Evolutionary conservation across 2,113 vertebrate genomes (phyloP), one percentile per base, ranked within the genome.

Genomic region (Dissostichus mawsoni): DNA sequence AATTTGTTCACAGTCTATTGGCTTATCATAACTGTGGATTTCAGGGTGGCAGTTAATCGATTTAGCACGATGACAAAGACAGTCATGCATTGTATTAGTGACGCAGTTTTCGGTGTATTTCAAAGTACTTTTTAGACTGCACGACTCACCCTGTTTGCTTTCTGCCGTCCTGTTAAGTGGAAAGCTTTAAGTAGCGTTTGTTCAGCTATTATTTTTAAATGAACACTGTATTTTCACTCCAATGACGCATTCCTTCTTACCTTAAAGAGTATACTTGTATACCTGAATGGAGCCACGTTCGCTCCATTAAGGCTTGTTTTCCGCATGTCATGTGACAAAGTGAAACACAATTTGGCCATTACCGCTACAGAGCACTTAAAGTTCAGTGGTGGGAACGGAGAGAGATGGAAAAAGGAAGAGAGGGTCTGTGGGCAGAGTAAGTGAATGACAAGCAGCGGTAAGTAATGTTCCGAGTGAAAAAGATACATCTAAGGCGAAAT

Each of bases 331-430:
- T 78, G 76, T 68, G 63, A 86, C 83, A 18, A 2, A 20, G 13
- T 57, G 59, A 86, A 64, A 87, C 84, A 83, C 65, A 76, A 69
- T 63, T 67, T 70, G 74, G 63, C 84, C 78, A 85, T 90, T 90
- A 89, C 52, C 3, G 23, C 82, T n/a, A 47, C 53, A 78, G 59
- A 82, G 81, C 79, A 80, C 82, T 87, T 79, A 68, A 23, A 83
- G 74, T 69, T 84, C 68, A 73, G 76, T 47, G 59, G 59, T n/a
- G 53, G 72, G 73, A 63, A 73, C 10, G 9, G 63, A 45, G 76
- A 67, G 51, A 16, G 76, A 69, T n/a, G n/a, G 52, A 74, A 57
- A 73, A 65, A 67, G 77, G 64, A 61, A 61, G 76, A 81, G 75
- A 74, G 29, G n/a, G 4, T 68, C 58, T 80, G 78, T 66, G 56